Percentiles rank a stretch among this genome's conserved stretches.
These are phyloP conservation scores for Trichomycterus rosablanca DNA, from an alignment of 2,113 vertebrate species.

Conservation along the genomic window DNA sequence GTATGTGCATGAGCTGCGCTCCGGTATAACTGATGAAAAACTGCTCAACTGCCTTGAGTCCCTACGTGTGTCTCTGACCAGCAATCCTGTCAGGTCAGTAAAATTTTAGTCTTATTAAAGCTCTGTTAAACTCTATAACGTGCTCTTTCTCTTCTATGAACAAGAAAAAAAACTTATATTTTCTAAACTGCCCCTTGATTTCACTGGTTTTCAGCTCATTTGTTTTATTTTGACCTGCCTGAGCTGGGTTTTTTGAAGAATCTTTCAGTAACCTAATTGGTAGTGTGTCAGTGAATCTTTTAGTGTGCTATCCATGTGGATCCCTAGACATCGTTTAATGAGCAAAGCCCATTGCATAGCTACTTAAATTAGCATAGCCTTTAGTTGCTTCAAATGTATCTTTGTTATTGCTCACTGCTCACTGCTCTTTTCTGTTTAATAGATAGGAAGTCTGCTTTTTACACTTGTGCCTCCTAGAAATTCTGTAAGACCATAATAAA, in stretches of 20 bases:
- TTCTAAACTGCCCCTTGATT: too few species aligned
- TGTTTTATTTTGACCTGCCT: not conserved
- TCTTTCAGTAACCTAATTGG: conserved; percentile 38
- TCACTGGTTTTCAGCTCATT: conserved; percentile 12
- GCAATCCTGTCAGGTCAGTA: conserved; percentile 94
- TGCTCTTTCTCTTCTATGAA: too few species aligned
- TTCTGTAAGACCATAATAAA: conserved; percentile 48
- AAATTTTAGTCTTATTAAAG: not conserved
- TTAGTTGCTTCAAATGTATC: conserved; percentile 13
- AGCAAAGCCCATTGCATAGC: conserved; percentile 22
- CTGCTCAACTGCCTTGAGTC: conserved; percentile 95
- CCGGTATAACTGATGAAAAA: conserved; percentile 91
- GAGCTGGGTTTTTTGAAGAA: conserved; percentile 11
- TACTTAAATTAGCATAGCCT: conserved; percentile 37
- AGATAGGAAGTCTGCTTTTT: too few species aligned
- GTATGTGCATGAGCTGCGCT: conserved; percentile 92
- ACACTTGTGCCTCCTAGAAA: conserved; percentile 40
- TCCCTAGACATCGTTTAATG: conserved; percentile 33
- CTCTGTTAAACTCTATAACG: not conserved
- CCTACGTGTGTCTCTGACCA: conserved; percentile 92
- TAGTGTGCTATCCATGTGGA: conserved; percentile 8
- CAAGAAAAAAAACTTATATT: too few species aligned
- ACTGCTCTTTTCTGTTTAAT: conserved; percentile 39
- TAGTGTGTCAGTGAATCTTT: conserved; percentile 26
- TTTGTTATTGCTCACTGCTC: conserved; percentile 37